A percentile compares a stretch with the other conserved stretches of the same genome.
These are phyloP conservation scores for Phenganax marumi DNA, from an alignment of 92 coral and sea anemone species.

Conservation along the genomic window DNA sequence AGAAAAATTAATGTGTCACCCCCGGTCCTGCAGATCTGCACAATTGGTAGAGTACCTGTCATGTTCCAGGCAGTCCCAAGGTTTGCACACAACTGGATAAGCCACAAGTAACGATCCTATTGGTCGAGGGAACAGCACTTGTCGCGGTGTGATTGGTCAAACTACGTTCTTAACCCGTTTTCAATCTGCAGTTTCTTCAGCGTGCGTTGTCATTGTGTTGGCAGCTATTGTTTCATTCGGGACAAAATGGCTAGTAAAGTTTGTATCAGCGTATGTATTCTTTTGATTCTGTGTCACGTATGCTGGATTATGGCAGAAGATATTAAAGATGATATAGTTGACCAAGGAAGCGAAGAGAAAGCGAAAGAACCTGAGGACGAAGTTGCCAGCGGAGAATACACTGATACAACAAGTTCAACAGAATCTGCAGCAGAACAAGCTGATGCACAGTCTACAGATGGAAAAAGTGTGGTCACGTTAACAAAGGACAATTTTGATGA, in stretches of 20 bases:
- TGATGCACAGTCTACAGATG: slow-evolving; percentile 68
- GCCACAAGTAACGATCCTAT: slow-evolving; percentile 56
- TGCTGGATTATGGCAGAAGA: slow-evolving; percentile 42
- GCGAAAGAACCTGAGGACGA: slow-evolving; percentile 5
- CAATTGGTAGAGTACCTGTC: no score
- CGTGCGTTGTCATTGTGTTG: slow-evolving; percentile 1
- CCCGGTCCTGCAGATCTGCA: no score
- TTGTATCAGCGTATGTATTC: neutral
- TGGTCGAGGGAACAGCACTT: slow-evolving; percentile 74
- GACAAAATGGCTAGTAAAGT: slow-evolving; percentile 9
- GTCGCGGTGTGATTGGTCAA: slow-evolving; percentile 86
- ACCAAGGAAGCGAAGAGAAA: slow-evolving; percentile 34
- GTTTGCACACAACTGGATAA: no score
- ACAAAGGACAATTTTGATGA: slow-evolving; percentile 76
- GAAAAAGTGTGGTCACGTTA: slow-evolving; percentile 78
- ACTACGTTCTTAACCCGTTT: neutral
- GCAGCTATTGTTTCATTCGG: neutral
- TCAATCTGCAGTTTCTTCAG: neutral
- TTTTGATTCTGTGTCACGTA: slow-evolving; percentile 13
- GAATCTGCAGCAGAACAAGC: neutral
- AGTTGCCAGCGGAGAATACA: slow-evolving; percentile 4
- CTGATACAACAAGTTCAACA: neutral
- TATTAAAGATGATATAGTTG: slow-evolving; percentile 30
- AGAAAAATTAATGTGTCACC: no score
- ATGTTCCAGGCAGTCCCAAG: no score